Evolutionary conservation across 30 jellyfish, hydroid and myxozoan genomes (phyloP).

Genomic region (Morbakka virulenta): DNA sequence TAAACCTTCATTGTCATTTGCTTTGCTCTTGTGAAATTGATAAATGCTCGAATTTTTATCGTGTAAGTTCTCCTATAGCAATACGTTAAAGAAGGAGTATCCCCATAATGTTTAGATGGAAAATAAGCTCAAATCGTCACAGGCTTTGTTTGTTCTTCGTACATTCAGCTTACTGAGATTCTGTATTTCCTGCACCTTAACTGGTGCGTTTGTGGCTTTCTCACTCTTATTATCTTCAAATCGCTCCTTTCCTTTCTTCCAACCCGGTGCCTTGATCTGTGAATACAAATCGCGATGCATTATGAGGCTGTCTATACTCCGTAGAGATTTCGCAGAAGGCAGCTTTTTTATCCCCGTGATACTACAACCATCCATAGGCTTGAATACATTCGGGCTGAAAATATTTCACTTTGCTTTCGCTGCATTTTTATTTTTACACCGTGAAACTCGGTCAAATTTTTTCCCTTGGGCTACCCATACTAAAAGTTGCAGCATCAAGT

Average conservation of each 20-base stretch:
- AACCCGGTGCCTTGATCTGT: constrained; percentile 14
- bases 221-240: constrained; percentile 4
- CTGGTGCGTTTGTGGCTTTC: too few relatives aligned
- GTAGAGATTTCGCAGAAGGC: constrained; percentile 23
- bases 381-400: constrained; percentile 6
- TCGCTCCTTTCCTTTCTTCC: too few relatives aligned
- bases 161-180: too few relatives aligned
- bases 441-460: constrained; percentile 18
- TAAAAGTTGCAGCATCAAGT: constrained; percentile 19
- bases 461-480: constrained; percentile 2
- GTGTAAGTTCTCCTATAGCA: constrained; percentile 8
- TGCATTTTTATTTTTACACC: not conserved
- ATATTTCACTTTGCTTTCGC: constrained; percentile 12
- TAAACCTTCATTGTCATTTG: constrained; percentile 29
- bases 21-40: constrained; percentile 5
- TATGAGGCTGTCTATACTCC: constrained; percentile 15
- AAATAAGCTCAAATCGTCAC: too few relatives aligned
- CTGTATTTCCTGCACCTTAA: too few relatives aligned
- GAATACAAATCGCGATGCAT: constrained; percentile 18
- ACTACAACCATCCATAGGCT: too few relatives aligned
- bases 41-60: constrained; percentile 23
- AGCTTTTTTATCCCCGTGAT: constrained; percentile 19
- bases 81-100: not conserved
- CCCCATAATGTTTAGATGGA: not conserved
- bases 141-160: too few relatives aligned